phyloP scores from a whole-genome alignment of 2,888 invertebrate species.

The Parelbella ahira region DNA sequence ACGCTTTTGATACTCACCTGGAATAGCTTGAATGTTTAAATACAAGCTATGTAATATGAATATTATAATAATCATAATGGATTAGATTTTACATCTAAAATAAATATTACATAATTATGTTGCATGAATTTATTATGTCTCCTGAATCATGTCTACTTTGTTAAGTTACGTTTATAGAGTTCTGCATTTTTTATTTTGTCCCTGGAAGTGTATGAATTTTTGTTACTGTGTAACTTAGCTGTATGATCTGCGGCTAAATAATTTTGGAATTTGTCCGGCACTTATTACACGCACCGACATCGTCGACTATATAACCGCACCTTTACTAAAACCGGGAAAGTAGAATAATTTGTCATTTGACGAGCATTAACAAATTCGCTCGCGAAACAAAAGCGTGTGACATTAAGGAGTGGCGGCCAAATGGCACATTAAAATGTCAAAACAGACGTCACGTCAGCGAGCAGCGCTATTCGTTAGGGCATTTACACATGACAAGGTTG shows the following conservation, averaged over 20 bases:
- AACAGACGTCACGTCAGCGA: slow-evolving; percentile 44
- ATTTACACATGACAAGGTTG: not conserved
- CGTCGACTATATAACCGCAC: slow-evolving; percentile 13
- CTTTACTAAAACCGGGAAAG: slow-evolving; percentile 18
- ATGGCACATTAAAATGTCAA: slow-evolving; percentile 70
- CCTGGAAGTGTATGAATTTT: too few species aligned
- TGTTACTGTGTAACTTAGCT: too few species aligned
- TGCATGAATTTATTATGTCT: too few species aligned
- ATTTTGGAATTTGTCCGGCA: too few species aligned
- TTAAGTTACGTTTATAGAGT: too few species aligned
- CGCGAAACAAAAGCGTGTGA: slow-evolving; percentile 54
- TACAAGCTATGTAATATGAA: too few species aligned
- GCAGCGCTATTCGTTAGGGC: slow-evolving; percentile 29
- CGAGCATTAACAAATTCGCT: slow-evolving; percentile 47
- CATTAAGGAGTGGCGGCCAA: slow-evolving; percentile 51
- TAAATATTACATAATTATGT: not conserved
- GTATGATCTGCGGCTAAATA: too few species aligned
- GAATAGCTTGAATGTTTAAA: slow-evolving; percentile 3
- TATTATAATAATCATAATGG: too few species aligned
- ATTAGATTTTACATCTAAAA: too few species aligned
- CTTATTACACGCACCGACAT: too few species aligned
- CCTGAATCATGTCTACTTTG: too few species aligned
- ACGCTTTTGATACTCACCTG: slow-evolving; percentile 13
- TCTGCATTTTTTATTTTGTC: too few species aligned
- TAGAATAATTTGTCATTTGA: slow-evolving; percentile 49